Conservation (phyloP, 2,888 invertebrate species). For the Germaria angustata region DNA sequence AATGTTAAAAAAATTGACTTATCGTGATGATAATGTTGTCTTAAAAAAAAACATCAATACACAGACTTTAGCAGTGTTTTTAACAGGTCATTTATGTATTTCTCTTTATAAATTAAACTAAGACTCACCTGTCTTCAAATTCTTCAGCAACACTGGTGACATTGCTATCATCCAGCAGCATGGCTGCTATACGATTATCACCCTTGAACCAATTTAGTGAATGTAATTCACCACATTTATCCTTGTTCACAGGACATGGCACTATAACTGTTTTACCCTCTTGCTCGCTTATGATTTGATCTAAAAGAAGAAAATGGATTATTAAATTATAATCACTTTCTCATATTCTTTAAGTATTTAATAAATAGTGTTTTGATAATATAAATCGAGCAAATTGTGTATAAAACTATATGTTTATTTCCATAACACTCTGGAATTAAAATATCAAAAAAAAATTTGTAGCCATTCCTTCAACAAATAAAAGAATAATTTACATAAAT, state of each 20-base stretch:
- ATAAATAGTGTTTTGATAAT: too few species aligned
- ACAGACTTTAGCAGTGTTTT: too few species aligned
- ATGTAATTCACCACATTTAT: constrained; percentile 86
- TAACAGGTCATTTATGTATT: too few species aligned
- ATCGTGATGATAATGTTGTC: too few species aligned
- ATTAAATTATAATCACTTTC: too few species aligned
- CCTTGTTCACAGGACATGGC: constrained; percentile 85
- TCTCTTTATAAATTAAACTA: too few species aligned
- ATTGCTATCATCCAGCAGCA: constrained; percentile 79
- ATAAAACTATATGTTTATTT: constrained; percentile 32
- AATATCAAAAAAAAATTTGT: neutral
- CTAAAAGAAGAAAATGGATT: constrained; percentile 71
- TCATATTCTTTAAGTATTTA: too few species aligned
- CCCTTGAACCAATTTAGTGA: constrained; percentile 90
- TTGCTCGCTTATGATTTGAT: constrained; percentile 77
- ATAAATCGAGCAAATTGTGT: constrained; percentile 41
- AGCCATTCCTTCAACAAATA: too few species aligned
- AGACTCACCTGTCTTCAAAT: constrained; percentile 77
- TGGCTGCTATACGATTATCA: constrained; percentile 79
- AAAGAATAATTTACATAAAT: too few species aligned
- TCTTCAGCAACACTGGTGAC: constrained; percentile 78
- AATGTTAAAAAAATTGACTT: too few species aligned
- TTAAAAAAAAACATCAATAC: too few species aligned
- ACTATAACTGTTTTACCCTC: constrained; percentile 82
- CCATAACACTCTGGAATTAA: neutral